Conservation (phyloP, 1,140 invertebrate genomes). For the Varroa destructor region DNA sequence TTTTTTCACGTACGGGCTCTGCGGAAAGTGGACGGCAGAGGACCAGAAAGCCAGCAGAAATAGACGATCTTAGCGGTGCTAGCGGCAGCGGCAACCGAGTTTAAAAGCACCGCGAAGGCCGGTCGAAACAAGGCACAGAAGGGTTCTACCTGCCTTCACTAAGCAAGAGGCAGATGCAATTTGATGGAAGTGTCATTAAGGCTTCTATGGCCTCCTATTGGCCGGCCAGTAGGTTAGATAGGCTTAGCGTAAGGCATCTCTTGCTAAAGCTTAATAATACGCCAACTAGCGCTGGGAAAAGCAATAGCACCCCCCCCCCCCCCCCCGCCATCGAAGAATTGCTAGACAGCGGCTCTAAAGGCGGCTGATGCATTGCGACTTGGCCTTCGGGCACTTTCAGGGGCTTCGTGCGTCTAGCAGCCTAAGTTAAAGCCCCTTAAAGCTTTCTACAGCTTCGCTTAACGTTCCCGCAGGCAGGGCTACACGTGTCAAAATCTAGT, state of each 20-base stretch:
- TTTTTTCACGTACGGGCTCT: not conserved
- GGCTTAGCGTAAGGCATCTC: slow-evolving; percentile 25
- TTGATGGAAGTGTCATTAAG: slow-evolving; percentile 27
- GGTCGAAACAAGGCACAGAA: not conserved
- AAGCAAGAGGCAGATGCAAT: slow-evolving; percentile 2
- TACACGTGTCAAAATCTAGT: no score
- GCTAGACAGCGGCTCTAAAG: no score
- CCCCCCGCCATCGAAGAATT: no score
- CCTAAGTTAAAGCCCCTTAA: no score
- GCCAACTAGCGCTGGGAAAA: no score
- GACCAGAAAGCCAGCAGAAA: not conserved
- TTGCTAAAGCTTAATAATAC: slow-evolving; percentile 24
- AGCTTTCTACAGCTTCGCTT: no score
- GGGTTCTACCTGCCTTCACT: not conserved
- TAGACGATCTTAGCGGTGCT: not conserved
- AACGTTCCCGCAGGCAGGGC: no score
- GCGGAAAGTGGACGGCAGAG: not conserved
- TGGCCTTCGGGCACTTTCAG: no score
- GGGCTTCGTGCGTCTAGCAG: no score
- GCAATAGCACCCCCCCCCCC: no score
- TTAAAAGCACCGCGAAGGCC: not conserved
- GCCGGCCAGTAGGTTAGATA: not conserved
- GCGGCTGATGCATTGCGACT: no score
- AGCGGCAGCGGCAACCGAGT: not conserved
- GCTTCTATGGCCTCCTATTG: no score